Evolutionary conservation across 64 coral and sea anemone species (phyloP), one percentile per base, ranked within the genome.

Genomic region (Trachythela sp.): DNA sequence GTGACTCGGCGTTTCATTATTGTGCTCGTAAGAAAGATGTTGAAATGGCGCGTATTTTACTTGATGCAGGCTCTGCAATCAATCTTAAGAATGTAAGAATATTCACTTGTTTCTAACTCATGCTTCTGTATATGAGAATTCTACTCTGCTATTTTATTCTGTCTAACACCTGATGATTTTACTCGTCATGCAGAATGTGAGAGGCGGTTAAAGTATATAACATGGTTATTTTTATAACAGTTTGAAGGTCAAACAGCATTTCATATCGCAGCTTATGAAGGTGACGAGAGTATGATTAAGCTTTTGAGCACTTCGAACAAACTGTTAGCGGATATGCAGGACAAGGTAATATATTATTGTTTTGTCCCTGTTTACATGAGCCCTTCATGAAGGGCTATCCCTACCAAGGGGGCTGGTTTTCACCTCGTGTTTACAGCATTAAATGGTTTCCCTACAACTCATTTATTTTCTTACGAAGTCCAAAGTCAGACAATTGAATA

Each of bases 271-370:
- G 96, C 96, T 11, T 54, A 84, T 39, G 94, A 99, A 88, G 96
- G 96, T 36, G 96, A 99, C 38, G 96, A 94, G 43, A 89, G 88
- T 68, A 99, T 99, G 86, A 91, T 95, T 31, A 94, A 95, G 89
- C 87, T 89, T 1, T 89, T 99, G 52, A 39, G 92, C 17, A 34
- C 75, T 29, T 84, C 91, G 48, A 70, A 84, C 85, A 94, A 85
- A 54, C 90, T 88, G 27, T 94, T 90, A 75, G 84, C 91, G 3
- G 94, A 99, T 76, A 89, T 91, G 15, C 15, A 86, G 13, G 96
- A 99, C 20, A 89, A 89, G 29, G 96, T 94, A 91, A 94, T 90
- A 76, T 15, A 20, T 72, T 22, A 26, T 72, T 72, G 1, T 29
- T 29, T 9, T 80, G 34, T 36, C 13, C 7, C 56, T 22, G 54